Base-by-base conservation (phyloP, 2,113 vertebrate species). In the Pseudolaguvia tuberculata region DNA sequence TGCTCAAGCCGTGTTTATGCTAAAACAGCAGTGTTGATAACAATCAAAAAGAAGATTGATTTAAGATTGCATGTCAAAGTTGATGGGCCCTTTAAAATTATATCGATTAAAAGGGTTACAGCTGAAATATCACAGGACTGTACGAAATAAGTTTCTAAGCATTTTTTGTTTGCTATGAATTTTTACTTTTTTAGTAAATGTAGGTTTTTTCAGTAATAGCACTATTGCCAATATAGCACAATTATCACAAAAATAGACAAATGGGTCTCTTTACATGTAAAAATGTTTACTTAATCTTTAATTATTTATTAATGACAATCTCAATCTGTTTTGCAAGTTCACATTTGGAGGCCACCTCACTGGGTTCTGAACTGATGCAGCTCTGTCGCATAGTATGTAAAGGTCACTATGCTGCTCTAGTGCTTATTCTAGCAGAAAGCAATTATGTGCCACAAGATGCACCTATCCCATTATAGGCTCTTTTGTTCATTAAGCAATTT, bases 371-470 rank as follows among this genome's bases (percentile, higher is more conserved):
- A 39, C n/a, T 31, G 39, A 20, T 18, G 47, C 51, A 29, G 39
- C 23, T 53, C 56, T 72, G 66, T 21, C 71, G 78, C 78, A 74
- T 68, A 39, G 71, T 62, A 77, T 78, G 67, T 78, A 70, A 85
- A 84, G 83, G 83, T 87, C 82, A 85, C 76, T 45, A 50, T 74
- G 52, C 76, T 66, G 48, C 73, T 72, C 63, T 69, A 67, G 42
- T 51, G 77, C 78, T 84, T 78, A 86, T 81, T 84, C 74, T 77
- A 47, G 13, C 69, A 50, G 76, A 79, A 76, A 29, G 48, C 31
- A 58, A 29, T 76, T 80, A 63, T 83, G 68, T 59, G 61, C 47
- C 57, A 70, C 57, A 66, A 73, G 65, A 75, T 21, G 74, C 66
- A 66, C 70, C 72, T 78, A 78, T 72, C 73, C 75, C 9, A 72